These are phyloP conservation scores for Triplophysa tibetana DNA, from an alignment of 2,113 vertebrate genomes.

Conservation along the genomic window DNA sequence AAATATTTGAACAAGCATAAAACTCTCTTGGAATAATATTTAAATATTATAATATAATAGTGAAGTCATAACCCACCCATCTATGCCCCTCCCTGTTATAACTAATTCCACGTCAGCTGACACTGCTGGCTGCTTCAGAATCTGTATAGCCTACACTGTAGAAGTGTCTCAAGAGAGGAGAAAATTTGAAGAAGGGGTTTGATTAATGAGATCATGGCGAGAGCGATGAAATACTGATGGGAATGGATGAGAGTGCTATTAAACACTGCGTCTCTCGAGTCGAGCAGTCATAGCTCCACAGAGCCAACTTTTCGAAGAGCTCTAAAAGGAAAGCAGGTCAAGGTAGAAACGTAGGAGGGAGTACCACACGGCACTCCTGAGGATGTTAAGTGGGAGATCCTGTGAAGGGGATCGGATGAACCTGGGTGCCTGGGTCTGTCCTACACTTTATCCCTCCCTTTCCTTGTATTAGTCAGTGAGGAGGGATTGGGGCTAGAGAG, in stretches of 20 bases:
- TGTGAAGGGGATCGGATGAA: neutral
- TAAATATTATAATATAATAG: no score
- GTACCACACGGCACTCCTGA: neutral
- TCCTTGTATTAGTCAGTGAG: neutral
- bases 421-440: neutral
- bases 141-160: constrained; percentile 15
- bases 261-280: constrained; percentile 37
- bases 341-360: constrained; percentile 11
- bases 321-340: constrained; percentile 40
- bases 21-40: no score
- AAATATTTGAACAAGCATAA: no score
- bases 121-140: constrained; percentile 2
- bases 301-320: neutral
- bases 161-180: constrained; percentile 18
- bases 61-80: no score
- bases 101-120: no score
- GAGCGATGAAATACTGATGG: constrained; percentile 41
- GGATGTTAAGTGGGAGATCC: constrained; percentile 39
- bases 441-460: neutral
- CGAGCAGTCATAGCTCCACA: constrained; percentile 9
- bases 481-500: neutral
- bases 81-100: no score
- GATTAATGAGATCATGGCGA: constrained; percentile 45
- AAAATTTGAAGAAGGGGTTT: constrained; percentile 23
- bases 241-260: constrained; percentile 43